Evolutionary conservation across 2,888 invertebrate genomes (phyloP).

Genomic region (Trachelus iudaicus): DNA sequence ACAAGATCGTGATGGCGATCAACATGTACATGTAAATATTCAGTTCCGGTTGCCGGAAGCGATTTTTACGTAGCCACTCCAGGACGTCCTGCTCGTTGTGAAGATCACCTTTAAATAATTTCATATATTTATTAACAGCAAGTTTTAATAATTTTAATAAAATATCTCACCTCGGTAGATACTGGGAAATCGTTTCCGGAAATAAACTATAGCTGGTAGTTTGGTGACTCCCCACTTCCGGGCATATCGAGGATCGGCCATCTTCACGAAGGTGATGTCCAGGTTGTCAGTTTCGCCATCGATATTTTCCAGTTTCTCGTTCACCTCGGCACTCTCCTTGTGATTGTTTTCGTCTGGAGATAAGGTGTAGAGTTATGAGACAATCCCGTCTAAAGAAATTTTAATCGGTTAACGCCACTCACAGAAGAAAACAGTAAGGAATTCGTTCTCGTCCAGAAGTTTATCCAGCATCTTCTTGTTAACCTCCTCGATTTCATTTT

Average conservation of each 20-base stretch:
- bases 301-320: conserved; percentile 90
- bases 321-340: conserved; percentile 83
- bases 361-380: conserved; percentile 10
- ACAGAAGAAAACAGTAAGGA: conserved; percentile 96
- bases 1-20: conserved; percentile 85
- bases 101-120: conserved; percentile 74
- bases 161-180: conserved; percentile 82
- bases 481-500: conserved; percentile 97
- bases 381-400: conserved; percentile 5
- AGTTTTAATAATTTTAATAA: neutral
- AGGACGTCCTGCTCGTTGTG: conserved; percentile 87
- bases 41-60: conserved; percentile 91
- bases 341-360: conserved; percentile 81
- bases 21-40: conserved; percentile 95
- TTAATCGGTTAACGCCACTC: conserved; percentile 65
- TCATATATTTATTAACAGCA: too few species aligned
- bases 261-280: conserved; percentile 94
- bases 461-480: conserved; percentile 97
- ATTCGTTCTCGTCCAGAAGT: conserved; percentile 93
- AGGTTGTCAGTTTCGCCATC: conserved; percentile 95
- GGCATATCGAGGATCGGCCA: conserved; percentile 91
- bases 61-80: conserved; percentile 92
- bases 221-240: conserved; percentile 94
- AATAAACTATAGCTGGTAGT: conserved; percentile 91
- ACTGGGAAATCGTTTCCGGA: conserved; percentile 90